Base-by-base conservation (phyloP, 1,140 invertebrate species). In the Chymomyza costata region DNA sequence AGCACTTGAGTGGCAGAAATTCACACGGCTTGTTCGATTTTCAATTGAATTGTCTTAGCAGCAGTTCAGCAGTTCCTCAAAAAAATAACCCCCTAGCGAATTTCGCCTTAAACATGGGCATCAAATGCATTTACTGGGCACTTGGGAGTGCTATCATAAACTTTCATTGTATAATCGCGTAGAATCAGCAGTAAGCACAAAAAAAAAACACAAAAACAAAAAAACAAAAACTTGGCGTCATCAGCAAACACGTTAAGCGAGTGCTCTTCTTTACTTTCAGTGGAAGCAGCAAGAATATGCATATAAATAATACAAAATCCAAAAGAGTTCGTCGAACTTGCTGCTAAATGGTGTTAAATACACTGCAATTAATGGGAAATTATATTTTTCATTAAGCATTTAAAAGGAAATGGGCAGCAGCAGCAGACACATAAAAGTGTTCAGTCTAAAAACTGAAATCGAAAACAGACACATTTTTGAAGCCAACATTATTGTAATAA, bases 151-250 rank as follows among this genome's bases (percentile, higher is more conserved):
- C 5, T 10, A 28, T 28, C 5, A 28, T 38, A 17, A 56, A 76
- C 70, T 76, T 76, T 76, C 71, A 71, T 76, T 66, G 57, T 40
- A 50, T 13, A 78, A 64, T 76, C 39, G 45, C 37, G 51, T 56
- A 18, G 32, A 52, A 49, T 78, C 71, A 78, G 71, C 71, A 64
- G 11, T 60, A 57, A n/a, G n/a, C n/a, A n/a, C n/a, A n/a, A n/a
- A n/a, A n/a, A n/a, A n/a, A n/a, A n/a, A n/a, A n/a, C n/a, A n/a
- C n/a, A n/a, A n/a, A n/a, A n/a, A n/a, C n/a, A n/a, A n/a, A n/a
- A n/a, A n/a, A n/a, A n/a, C n/a, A n/a, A 59, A 57, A 43, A 34
- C 16, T 44, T 55, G 30, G 19, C 46, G 62, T 59, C 66, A 76
- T 76, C 71, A 76, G 46, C 44, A 69, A 44, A 37, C 32, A 34